Conservation (phyloP, 2,888 invertebrate species). For the Cephus pulcher region DNA sequence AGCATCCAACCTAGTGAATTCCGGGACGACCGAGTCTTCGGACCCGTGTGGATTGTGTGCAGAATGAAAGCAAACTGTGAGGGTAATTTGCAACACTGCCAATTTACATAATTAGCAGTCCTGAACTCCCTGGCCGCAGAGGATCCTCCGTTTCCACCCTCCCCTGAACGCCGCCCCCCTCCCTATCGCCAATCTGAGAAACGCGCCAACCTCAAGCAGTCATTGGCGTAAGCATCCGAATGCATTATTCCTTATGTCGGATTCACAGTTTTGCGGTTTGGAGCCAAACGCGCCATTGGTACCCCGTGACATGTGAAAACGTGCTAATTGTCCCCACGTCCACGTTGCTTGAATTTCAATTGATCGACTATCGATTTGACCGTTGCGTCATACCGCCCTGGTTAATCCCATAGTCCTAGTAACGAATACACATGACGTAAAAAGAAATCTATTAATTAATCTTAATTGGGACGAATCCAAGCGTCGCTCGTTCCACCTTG, state of each 20-base stretch:
- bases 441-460: slow-evolving; percentile 13
- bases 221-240: background rate
- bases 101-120: slow-evolving; percentile 68
- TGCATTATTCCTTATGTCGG: background rate
- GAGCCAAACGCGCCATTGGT: background rate
- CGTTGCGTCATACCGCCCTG: background rate
- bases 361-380: background rate
- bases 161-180: slow-evolving; percentile 19
- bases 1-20: slow-evolving; percentile 56
- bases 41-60: slow-evolving; percentile 63
- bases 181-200: slow-evolving; percentile 3
- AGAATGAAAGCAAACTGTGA: slow-evolving; percentile 66
- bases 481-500: background rate
- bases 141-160: slow-evolving; percentile 31
- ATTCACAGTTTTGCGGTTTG: background rate
- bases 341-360: background rate
- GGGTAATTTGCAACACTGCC: slow-evolving; percentile 67
- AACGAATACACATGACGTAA: background rate
- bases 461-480: slow-evolving; percentile 11
- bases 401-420: background rate
- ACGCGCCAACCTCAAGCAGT: slow-evolving; percentile 14
- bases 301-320: background rate
- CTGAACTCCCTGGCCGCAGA: slow-evolving; percentile 58
- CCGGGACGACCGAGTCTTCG: slow-evolving; percentile 53
- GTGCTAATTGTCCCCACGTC: background rate